Evolutionary conservation across 2,113 vertebrate genomes (phyloP).

Genomic region (Silurus glanis): DNA sequence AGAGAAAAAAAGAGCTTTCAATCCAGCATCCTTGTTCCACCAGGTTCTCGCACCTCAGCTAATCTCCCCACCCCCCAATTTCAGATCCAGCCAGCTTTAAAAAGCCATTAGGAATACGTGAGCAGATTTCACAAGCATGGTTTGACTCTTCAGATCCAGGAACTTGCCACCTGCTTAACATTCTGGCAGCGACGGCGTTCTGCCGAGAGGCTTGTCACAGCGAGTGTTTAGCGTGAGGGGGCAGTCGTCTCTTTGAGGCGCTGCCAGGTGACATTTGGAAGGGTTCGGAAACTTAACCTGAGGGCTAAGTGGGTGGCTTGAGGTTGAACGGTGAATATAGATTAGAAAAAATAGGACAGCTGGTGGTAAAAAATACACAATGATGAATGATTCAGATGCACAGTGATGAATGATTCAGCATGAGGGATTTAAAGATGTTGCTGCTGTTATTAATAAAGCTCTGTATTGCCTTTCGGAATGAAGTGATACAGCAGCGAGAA

Average conservation of each 20-base stretch:
- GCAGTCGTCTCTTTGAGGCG: conserved; percentile 38
- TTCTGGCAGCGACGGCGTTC: neutral
- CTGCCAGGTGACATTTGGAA: conserved; percentile 47
- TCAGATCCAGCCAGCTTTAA: neutral
- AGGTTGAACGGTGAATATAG: conserved; percentile 28
- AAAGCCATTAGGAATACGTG: conserved; percentile 25
- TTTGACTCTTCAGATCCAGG: conserved; percentile 3
- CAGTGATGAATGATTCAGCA: neutral
- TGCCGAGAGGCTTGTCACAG: conserved; percentile 32
- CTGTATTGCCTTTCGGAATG: neutral
- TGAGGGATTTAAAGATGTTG: neutral
- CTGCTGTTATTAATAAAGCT: neutral
- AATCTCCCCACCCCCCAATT: neutral
- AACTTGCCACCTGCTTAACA: conserved; percentile 24
- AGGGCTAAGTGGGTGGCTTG: conserved; percentile 19
- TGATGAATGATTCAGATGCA: neutral
- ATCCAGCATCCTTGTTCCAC: neutral
- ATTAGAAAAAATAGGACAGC: neutral
- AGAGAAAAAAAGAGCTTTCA: neutral
- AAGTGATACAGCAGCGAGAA: neutral
- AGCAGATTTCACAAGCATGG: neutral
- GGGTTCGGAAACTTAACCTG: conserved; percentile 37
- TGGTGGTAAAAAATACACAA: neutral
- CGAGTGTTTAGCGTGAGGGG: conserved; percentile 21
- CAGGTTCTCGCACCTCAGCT: neutral